Percentiles rank a stretch among this genome's conserved stretches.
Conservation (phyloP, 1,140 invertebrate genomes). For the Nymphalis io region DNA sequence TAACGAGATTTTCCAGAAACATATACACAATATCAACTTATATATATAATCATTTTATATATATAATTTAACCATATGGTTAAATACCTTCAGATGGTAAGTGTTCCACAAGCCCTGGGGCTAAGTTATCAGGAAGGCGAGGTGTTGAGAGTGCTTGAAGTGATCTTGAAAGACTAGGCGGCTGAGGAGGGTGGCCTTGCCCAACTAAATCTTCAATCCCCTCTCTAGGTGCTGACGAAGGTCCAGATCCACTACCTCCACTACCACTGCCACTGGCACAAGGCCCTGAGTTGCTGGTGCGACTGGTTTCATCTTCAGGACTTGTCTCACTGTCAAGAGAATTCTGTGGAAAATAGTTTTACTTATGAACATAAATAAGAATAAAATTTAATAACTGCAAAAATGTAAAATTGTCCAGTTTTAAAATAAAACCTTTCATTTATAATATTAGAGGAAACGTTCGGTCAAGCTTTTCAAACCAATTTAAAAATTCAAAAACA, state of each 20-base stretch:
- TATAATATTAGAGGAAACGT: too few relatives aligned
- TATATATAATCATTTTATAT: too few relatives aligned
- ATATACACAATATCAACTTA: too few relatives aligned
- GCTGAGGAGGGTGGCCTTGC: constrained; percentile 54
- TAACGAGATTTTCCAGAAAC: too few relatives aligned
- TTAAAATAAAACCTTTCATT: too few relatives aligned
- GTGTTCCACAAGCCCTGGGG: constrained; percentile 68
- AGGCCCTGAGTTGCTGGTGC: constrained; percentile 62
- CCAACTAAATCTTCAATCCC: constrained; percentile 46
- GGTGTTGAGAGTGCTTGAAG: constrained; percentile 68
- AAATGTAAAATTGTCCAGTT: too few relatives aligned
- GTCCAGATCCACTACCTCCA: constrained; percentile 50
- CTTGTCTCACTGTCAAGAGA: constrained; percentile 74
- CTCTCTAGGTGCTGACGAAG: constrained; percentile 43
- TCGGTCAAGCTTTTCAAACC: neutral
- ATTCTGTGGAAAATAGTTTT: constrained; percentile 45
- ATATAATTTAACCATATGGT: too few relatives aligned
- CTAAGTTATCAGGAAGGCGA: constrained; percentile 64
- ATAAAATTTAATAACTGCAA: too few relatives aligned
- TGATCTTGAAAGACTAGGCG: constrained; percentile 60
- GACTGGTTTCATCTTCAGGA: constrained; percentile 68
- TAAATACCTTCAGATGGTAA: constrained; percentile 70
- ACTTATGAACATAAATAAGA: neutral
- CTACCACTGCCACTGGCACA: constrained; percentile 59
- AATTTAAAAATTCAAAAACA: too few relatives aligned